A percentile compares a stretch with the other conserved stretches of the same genome.
Evolutionary conservation across 1,140 invertebrate species (phyloP).

Genomic region (Zaprionus camerounensis): DNA sequence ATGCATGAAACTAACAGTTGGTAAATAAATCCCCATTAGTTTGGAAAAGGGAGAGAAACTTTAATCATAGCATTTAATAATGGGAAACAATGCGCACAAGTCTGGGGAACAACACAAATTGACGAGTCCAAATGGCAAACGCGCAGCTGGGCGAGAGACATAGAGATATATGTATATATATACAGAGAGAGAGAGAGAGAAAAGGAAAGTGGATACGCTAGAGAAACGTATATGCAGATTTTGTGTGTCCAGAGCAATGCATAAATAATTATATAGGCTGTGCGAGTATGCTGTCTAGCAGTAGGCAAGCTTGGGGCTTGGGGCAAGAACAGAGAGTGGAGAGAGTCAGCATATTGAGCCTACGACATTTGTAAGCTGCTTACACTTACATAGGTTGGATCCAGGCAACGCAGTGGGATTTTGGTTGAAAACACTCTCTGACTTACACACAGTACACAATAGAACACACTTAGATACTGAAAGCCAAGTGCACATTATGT

Average conservation of each 20-base stretch:
- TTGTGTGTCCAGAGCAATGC: conserved; percentile 35
- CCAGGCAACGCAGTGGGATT: conserved; percentile 6
- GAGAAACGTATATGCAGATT: conserved; percentile 55
- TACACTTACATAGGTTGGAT: conserved; percentile 23
- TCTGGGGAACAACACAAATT: conserved; percentile 32
- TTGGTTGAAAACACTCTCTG: conserved; percentile 6
- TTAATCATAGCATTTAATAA: conserved; percentile 56
- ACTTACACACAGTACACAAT: background rate
- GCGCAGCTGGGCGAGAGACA: background rate
- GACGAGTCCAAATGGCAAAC: conserved; percentile 50
- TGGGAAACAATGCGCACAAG: conserved; percentile 11
- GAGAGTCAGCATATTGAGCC: background rate
- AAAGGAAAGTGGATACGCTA: conserved; percentile 4
- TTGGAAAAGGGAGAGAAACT: conserved; percentile 22
- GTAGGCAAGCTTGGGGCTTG: background rate
- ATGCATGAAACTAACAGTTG: conserved; percentile 5
- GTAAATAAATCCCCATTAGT: conserved; percentile 33
- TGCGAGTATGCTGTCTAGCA: background rate
- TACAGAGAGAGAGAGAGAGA: background rate
- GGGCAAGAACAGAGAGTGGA: background rate
- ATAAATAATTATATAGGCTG: conserved; percentile 50
- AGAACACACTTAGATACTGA: conserved; percentile 5
- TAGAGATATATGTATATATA: background rate
- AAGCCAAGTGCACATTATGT: conserved; percentile 32
- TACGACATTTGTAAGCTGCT: conserved; percentile 46